Evolutionary conservation across 2,797 vertebrate species (phyloP), one percentile per base, ranked within the genome.

Genomic region (Lagodon rhomboides): DNA sequence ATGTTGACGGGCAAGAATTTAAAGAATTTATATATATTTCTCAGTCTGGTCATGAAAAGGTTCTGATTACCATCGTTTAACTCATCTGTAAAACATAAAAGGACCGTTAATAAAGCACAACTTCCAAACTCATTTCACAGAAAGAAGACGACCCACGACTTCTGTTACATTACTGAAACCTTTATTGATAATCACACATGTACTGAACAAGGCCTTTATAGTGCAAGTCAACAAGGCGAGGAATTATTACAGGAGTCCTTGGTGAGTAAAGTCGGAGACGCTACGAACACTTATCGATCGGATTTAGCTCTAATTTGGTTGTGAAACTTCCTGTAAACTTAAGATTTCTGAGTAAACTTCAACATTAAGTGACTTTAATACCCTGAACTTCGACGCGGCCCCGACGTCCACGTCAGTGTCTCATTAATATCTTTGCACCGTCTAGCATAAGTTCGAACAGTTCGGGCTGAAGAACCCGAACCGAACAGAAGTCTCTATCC

Each of bases 181-280:
- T 89, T 92, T 91, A 91, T 90, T 92, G 73, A 80, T 80, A 63
- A 83, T 79, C 47, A 70, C 56, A 87, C 75, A 79, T 58, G 43
- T 49, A 78, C 15, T 76, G 73, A 83, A 87, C 82, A 84, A 90
- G 71, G 80, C 71, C 74, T 20, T 83, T 41, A 82, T 84, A 91
- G 84, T 92, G 87, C 89, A 90, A 90, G 76, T 87, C 69, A 80
- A 87, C 86, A 76, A 89, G 82, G 83, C 59, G 47, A 84, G 66
- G 47, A 60, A 46, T 67, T 30, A n/a, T 62, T 63, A 76, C 74
- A 85, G 44, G 67, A 85, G 43, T 73, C 46, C 79, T 68, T 23
- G 25, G 59, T 80, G 74, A 80, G 68, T 23, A 20, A 3, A 41
- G 44, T 58, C 30, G 30, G 60, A 86, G 75, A 80, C 1, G 23